phyloP scores from a whole-genome alignment of 2,113 vertebrate genomes.

The Poecilia latipinna region DNA sequence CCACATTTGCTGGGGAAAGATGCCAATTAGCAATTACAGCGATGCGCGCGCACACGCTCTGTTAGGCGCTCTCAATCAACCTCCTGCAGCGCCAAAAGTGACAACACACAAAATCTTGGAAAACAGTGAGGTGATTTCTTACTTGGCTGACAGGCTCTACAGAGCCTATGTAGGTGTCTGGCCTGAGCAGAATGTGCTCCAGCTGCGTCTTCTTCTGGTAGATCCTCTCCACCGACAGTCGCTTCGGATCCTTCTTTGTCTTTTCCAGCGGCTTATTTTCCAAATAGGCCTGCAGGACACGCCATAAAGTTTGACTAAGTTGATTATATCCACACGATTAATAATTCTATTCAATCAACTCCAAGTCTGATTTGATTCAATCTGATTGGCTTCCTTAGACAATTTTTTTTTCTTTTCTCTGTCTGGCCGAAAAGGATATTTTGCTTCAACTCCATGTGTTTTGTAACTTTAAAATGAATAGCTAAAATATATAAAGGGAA shows the following conservation, averaged over 20 bases:
- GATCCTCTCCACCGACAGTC: conserved; percentile 91
- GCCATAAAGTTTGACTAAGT: background rate
- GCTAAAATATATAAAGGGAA: too few species aligned
- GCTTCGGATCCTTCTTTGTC: conserved; percentile 84
- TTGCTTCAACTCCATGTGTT: too few species aligned
- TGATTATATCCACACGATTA: background rate
- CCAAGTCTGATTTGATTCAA: too few species aligned
- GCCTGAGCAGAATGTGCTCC: conserved; percentile 98
- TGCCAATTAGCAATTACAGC: background rate
- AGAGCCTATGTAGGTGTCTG: conserved; percentile 96
- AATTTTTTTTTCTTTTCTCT: too few species aligned
- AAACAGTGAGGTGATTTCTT: conserved; percentile 18
- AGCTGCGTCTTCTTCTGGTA: conserved; percentile 99
- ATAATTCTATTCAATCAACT: too few species aligned
- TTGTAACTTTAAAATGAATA: too few species aligned
- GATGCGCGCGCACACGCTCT: accelerated
- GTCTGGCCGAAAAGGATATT: too few species aligned
- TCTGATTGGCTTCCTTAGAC: too few species aligned
- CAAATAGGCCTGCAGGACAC: conserved; percentile 71
- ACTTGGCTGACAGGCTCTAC: conserved; percentile 95
- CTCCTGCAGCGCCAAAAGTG: background rate
- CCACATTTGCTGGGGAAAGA: conserved; percentile 92
- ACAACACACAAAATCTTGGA: background rate
- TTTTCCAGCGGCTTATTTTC: conserved; percentile 83
- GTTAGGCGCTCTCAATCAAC: background rate